Percentiles rank a stretch among this genome's conserved stretches.
Conservation (phyloP, 1,140 invertebrate species). For the Parapsyche elsis region DNA sequence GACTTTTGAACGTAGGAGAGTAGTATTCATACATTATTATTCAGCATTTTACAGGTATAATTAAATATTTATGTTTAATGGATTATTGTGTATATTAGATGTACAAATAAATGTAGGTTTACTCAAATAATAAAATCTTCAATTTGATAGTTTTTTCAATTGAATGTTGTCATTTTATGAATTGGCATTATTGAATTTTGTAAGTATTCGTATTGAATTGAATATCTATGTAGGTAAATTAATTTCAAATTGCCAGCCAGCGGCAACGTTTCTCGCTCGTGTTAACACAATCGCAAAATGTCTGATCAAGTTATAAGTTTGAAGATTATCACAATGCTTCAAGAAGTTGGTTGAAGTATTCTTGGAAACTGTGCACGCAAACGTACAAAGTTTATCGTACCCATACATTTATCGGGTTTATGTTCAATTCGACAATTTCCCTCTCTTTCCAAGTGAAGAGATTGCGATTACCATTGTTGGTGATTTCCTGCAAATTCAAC, state of each 20-base stretch:
- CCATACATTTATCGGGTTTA: slow-evolving; percentile 14
- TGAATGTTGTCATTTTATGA: too few relatives aligned
- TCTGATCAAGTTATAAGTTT: background rate
- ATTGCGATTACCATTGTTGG: slow-evolving; percentile 32
- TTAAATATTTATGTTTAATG: too few relatives aligned
- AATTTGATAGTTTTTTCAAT: too few relatives aligned
- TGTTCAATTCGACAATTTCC: slow-evolving; percentile 39
- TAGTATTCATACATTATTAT: too few relatives aligned
- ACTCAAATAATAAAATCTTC: too few relatives aligned
- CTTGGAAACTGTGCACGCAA: background rate
- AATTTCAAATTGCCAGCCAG: background rate
- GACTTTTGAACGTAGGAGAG: too few relatives aligned
- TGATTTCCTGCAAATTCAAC: slow-evolving; percentile 6
- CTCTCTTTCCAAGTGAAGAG: slow-evolving; percentile 14
- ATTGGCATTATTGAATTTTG: too few relatives aligned
- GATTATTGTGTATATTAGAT: too few relatives aligned
- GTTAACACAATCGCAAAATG: background rate
- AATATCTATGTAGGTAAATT: too few relatives aligned
- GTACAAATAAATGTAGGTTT: too few relatives aligned
- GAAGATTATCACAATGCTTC: slow-evolving; percentile 8
- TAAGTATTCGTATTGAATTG: too few relatives aligned
- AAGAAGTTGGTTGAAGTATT: slow-evolving; percentile 8
- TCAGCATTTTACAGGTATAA: too few relatives aligned
- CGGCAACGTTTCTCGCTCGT: background rate
- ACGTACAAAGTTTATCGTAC: background rate